A percentile compares a stretch with the other conserved stretches of the same genome.
Conservation (phyloP, 2,797 vertebrate genomes). For the Notoglanidium macrostoma region DNA sequence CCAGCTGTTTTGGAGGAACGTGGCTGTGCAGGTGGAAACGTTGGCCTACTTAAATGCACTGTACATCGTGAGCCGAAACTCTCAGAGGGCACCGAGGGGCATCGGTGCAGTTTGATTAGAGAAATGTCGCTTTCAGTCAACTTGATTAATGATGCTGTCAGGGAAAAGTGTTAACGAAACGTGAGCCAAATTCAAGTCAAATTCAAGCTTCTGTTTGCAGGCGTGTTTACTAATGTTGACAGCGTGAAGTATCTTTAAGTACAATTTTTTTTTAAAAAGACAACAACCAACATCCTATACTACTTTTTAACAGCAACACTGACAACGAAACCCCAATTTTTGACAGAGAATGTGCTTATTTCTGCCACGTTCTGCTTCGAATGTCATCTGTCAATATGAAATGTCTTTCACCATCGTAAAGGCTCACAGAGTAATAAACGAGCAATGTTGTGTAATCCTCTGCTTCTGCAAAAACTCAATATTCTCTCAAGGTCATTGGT, state of each 20-base stretch:
- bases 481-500: constrained; percentile 42
- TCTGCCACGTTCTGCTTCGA: too few species aligned
- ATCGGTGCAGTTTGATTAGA: constrained; percentile 37
- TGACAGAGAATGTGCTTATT: background rate
- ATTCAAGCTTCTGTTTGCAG: constrained; percentile 5
- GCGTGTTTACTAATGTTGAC: background rate
- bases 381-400: background rate
- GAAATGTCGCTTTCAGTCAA: constrained; percentile 28
- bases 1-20: constrained; percentile 5
- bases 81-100: constrained; percentile 12
- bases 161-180: constrained; percentile 25
- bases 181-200: constrained; percentile 25
- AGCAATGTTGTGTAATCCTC: background rate
- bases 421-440: background rate
- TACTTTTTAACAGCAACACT: background rate
- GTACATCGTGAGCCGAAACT: constrained; percentile 2
- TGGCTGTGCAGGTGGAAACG: constrained; percentile 31
- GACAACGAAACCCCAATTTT: background rate
- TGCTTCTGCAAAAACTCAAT: background rate
- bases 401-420: background rate
- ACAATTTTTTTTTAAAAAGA: background rate
- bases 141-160: constrained; percentile 43
- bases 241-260: constrained; percentile 6
- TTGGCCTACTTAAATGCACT: constrained; percentile 42
- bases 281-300: background rate